Base-by-base conservation (phyloP, 2,888 invertebrate species). In the Tetragonula carbonaria region DNA sequence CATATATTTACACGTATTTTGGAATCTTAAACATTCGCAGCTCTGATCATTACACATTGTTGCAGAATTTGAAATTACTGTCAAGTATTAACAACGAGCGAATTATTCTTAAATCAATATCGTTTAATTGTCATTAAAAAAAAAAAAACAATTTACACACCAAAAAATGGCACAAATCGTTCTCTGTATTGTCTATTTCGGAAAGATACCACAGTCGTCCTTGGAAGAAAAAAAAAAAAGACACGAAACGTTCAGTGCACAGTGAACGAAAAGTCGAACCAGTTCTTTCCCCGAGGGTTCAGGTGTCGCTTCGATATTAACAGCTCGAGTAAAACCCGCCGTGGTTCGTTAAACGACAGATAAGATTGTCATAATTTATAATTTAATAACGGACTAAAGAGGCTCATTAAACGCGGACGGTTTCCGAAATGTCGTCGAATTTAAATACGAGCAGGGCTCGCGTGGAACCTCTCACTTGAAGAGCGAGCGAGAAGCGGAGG, bases 341-440 rank as follows among this genome's bases (percentile, higher is more conserved):
- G 28, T 86, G 91, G 91, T 92, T 93, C 91, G 90, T 93, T 93
- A 93, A 93, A 91, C 91, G 86, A 83, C 86, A 90, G 90, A 92
- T 90, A 91, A 93, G 91, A 93, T 93, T 92, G 93, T 93, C 93
- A 92, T 94, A 94, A 94, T 93, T 93, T 93, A 93, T 93, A 93
- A 94, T 93, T 93, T 93, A 93, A 93, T 94, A 93, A 93, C 92
- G 91, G 91, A 85, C 92, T 93, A 93, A 90, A 93, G 92, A 93
- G 92, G 91, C 86, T 91, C 90, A 94, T 94, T 93, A 94, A 92
- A 91, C 90, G 87, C 89, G 91, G 91, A 92, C 88, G 90, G 90
- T 93, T 93, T 93, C 91, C 91, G 85, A 92, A 93, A 93, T 91
- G 91, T 91, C 90, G 88, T 90, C 89, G 90, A 92, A 92, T 93